phyloP scores from a whole-genome alignment of 2,797 vertebrate species.

The Enteromius fasciolatus region DNA sequence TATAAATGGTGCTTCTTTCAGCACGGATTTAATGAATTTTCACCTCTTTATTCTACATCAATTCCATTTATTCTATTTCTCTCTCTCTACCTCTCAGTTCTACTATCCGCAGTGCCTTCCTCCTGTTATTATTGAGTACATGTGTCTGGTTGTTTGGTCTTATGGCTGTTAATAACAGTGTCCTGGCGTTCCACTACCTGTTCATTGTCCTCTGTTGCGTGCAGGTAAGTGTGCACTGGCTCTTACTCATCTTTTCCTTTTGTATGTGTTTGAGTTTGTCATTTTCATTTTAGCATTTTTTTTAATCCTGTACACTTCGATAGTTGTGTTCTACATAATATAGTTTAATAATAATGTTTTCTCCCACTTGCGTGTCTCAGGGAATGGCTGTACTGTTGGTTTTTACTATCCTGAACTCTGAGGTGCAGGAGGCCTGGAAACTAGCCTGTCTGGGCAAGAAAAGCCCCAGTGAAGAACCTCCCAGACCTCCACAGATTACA shows the following conservation, averaged over 20 bases:
- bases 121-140: conserved; percentile 91
- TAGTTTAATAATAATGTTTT: not conserved
- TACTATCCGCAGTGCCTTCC: conserved; percentile 91
- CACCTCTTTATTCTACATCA: conserved; percentile 42
- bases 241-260: not conserved
- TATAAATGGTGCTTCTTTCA: not conserved
- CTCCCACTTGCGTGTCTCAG: conserved; percentile 67
- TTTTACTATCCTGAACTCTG: conserved; percentile 91
- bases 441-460: conserved; percentile 89
- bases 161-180: conserved; percentile 97
- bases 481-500: conserved; percentile 81
- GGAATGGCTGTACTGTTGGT: conserved; percentile 87
- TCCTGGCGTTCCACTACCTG: conserved; percentile 98
- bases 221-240: conserved; percentile 81
- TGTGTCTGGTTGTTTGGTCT: conserved; percentile 96
- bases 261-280: not conserved
- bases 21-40: not conserved
- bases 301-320: not conserved
- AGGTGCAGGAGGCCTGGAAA: conserved; percentile 91
- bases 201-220: conserved; percentile 91
- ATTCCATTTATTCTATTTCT: not conserved
- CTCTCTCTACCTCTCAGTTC: conserved; percentile 77
- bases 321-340: not conserved
- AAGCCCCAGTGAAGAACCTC: conserved; percentile 82
- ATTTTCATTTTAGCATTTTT: not conserved